A percentile compares a stretch with the other conserved stretches of the same genome.
Evolutionary conservation across 2,113 vertebrate genomes (phyloP).

Genomic region (Eubucco bourcierii): DNA sequence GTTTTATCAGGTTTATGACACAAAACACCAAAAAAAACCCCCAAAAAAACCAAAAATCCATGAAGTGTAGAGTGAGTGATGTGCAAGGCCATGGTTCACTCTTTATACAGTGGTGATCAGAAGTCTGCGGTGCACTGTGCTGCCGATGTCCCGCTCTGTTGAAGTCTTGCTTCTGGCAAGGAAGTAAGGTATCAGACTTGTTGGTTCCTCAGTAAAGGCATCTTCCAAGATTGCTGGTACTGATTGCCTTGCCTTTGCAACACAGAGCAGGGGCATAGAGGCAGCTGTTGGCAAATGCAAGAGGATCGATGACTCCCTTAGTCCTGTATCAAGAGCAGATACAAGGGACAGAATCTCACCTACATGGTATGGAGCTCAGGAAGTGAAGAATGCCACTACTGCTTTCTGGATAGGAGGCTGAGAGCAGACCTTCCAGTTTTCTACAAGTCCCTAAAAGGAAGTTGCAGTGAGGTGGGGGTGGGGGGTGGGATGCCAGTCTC

Average conservation of each 20-base stretch:
- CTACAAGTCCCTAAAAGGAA: no score
- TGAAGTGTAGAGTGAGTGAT: not conserved
- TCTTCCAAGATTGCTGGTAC: constrained; percentile 74
- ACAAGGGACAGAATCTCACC: constrained; percentile 61
- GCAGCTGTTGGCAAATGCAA: constrained; percentile 83
- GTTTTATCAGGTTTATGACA: not conserved
- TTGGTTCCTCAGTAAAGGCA: constrained; percentile 75
- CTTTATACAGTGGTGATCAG: not conserved
- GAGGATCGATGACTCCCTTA: not conserved
- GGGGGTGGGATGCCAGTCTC: no score
- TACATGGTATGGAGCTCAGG: constrained; percentile 82
- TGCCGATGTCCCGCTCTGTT: not conserved
- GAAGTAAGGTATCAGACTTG: not conserved
- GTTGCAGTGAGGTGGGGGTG: no score
- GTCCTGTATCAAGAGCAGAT: not conserved
- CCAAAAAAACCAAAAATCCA: no score
- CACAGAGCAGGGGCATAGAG: constrained; percentile 82
- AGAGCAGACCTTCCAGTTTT: no score
- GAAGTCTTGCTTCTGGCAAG: constrained; percentile 38
- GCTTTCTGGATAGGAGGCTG: no score
- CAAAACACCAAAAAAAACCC: not conserved
- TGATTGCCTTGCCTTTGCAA: constrained; percentile 67
- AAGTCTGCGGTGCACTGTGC: not conserved
- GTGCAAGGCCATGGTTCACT: accelerated
- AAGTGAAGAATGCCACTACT: constrained; percentile 76